These are phyloP conservation scores for Mus caroli DNA, from an alignment of 2,797 vertebrate genomes.

Conservation along the genomic window DNA sequence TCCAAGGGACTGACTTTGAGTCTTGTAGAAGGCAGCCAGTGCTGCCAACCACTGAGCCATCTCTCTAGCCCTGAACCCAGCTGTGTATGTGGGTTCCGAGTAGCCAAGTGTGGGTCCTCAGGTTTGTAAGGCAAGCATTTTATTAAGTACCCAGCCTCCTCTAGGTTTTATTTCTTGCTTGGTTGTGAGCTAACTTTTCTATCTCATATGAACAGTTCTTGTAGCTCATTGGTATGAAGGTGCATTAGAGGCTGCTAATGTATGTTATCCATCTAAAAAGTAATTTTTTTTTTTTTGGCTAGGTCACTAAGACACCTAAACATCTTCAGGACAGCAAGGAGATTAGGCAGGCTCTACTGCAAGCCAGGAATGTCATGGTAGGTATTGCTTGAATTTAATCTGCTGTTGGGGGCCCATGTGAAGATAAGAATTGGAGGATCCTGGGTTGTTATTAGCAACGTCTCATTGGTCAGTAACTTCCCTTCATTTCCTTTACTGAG, in stretches of 20 bases:
- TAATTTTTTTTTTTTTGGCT: slow-evolving; percentile 85
- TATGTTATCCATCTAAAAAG: slow-evolving; percentile 81
- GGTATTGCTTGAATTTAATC: slow-evolving; percentile 34
- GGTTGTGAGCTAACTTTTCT: background rate
- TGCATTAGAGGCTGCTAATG: background rate
- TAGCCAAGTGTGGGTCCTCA: background rate
- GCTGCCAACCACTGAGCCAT: background rate
- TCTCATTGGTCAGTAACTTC: background rate
- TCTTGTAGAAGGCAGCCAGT: background rate
- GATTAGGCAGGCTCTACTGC: slow-evolving; percentile 86
- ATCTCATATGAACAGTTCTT: slow-evolving; percentile 36
- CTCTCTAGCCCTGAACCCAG: background rate
- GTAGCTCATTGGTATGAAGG: background rate
- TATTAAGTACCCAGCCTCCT: background rate
- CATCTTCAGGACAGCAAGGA: slow-evolving; percentile 87
- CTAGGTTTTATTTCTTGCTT: slow-evolving; percentile 24
- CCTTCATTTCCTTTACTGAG: background rate
- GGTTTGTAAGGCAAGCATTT: background rate
- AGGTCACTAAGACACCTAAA: slow-evolving; percentile 85
- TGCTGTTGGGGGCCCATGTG: background rate
- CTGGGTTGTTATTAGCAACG: background rate
- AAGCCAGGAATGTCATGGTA: slow-evolving; percentile 85
- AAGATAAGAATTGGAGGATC: slow-evolving; percentile 41
- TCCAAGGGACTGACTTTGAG: background rate
- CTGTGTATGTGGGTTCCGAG: background rate